phyloP scores from a whole-genome alignment of 1,140 invertebrate genomes.

The Pomacea maculata region DNA sequence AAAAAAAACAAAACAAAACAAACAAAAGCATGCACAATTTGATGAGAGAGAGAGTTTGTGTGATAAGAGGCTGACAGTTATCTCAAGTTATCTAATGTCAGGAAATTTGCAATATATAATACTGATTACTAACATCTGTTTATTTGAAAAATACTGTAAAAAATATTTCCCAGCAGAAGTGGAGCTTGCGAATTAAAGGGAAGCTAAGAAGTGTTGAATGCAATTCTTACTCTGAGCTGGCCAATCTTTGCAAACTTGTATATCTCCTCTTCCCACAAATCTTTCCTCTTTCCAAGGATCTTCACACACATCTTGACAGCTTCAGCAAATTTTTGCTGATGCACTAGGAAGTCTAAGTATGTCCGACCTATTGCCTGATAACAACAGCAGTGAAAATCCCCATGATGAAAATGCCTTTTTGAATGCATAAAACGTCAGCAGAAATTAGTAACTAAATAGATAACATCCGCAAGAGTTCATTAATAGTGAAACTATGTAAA shows the following conservation, averaged over 20 bases:
- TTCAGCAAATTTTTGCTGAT: slow-evolving; percentile 77
- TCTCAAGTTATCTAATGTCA: no score
- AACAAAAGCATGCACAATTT: not conserved
- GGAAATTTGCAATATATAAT: no score
- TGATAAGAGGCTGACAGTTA: no score
- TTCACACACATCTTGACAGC: slow-evolving; percentile 87
- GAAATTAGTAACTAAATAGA: not conserved
- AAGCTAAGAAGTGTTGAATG: not conserved
- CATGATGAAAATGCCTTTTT: not conserved
- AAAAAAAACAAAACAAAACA: slow-evolving; percentile 6
- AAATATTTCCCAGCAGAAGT: not conserved
- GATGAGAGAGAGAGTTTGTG: not conserved
- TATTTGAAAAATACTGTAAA: no score
- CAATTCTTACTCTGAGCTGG: slow-evolving; percentile 71
- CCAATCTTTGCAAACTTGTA: slow-evolving; percentile 88
- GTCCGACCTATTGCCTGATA: slow-evolving; percentile 79
- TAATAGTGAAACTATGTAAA: no score
- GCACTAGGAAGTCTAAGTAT: slow-evolving; percentile 86
- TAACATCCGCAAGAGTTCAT: no score
- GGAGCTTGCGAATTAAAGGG: not conserved
- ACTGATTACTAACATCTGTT: no score
- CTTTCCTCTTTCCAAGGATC: slow-evolving; percentile 79
- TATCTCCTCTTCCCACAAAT: slow-evolving; percentile 93
- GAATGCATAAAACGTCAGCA: not conserved
- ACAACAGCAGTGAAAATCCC: not conserved